Percentiles rank a stretch among this genome's conserved stretches.
These are phyloP conservation scores for Trichoplusia ni DNA, from an alignment of 1,140 invertebrate genomes.

Conservation along the genomic window DNA sequence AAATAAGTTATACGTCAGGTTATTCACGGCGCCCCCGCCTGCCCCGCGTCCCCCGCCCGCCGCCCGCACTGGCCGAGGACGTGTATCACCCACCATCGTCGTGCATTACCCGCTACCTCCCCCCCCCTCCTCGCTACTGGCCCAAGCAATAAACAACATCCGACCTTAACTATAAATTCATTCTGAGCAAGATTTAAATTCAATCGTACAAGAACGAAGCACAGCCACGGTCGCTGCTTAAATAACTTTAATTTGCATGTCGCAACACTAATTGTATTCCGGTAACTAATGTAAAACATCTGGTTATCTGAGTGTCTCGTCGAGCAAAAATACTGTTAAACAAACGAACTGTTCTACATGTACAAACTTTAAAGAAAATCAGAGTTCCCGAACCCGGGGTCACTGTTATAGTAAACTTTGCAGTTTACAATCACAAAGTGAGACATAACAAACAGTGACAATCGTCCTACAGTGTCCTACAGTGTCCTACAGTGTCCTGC, in stretches of 20 bases:
- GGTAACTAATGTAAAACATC: slow-evolving; percentile 2
- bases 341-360: background rate
- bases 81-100: too few relatives aligned
- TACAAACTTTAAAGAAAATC: background rate
- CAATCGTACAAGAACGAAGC: background rate
- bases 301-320: background rate
- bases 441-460: too few relatives aligned
- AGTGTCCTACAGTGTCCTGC: too few relatives aligned
- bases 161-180: slow-evolving; percentile 1
- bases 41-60: background rate
- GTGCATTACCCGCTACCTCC: too few relatives aligned
- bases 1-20: background rate
- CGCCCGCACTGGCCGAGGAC: too few relatives aligned
- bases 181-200: slow-evolving; percentile 7
- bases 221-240: background rate
- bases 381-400: too few relatives aligned
- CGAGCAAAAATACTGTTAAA: background rate
- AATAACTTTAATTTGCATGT: background rate
- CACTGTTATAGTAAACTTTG: too few relatives aligned
- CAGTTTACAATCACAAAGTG: too few relatives aligned
- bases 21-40: background rate
- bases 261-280: slow-evolving; percentile 5
- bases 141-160: background rate
- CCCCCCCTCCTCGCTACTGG: too few relatives aligned
- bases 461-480: too few relatives aligned